Evolutionary conservation across 1,140 invertebrate species (phyloP).

Genomic region (Drosophila ficusphila): DNA sequence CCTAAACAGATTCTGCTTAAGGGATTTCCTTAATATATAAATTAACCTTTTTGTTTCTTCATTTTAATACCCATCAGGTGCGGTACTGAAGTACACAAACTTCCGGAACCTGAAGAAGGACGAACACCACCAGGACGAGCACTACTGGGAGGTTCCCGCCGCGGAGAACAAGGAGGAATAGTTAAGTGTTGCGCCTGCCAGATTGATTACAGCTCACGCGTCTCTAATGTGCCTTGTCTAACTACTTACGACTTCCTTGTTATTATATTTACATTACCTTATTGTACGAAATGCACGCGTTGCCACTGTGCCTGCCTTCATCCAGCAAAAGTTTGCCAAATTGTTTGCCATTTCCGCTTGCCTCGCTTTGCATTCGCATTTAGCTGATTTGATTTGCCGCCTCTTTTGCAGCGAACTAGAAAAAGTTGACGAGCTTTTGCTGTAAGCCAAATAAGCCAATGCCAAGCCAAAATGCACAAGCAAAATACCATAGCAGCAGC

Average conservation of each 20-base stretch:
- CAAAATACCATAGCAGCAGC: constrained; percentile 23
- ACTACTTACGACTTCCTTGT: constrained; percentile 25
- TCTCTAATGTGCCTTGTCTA: constrained; percentile 49
- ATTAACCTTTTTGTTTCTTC: not conserved
- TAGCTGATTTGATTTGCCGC: constrained; percentile 37
- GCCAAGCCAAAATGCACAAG: constrained; percentile 7
- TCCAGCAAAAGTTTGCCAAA: constrained; percentile 45
- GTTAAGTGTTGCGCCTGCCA: constrained; percentile 60
- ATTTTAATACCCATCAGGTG: constrained; percentile 78
- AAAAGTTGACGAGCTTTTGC: constrained; percentile 61
- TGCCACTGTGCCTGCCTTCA: constrained; percentile 27
- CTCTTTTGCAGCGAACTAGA: constrained; percentile 70
- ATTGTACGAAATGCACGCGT: constrained; percentile 36
- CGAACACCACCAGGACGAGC: constrained; percentile 86
- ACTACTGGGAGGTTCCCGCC: constrained; percentile 86
- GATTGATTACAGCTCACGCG: constrained; percentile 12
- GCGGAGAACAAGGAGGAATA: constrained; percentile 77
- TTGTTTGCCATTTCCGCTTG: constrained; percentile 30
- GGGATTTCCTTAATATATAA: too few species aligned
- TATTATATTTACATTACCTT: constrained; percentile 22
- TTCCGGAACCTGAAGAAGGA: constrained; percentile 85
- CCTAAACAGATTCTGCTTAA: too few species aligned
- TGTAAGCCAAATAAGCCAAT: constrained; percentile 52
- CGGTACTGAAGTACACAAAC: constrained; percentile 83
- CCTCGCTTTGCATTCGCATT: constrained; percentile 14